Conservation (phyloP, 2,797 vertebrate genomes). For the Phataginus tetradactyla region DNA sequence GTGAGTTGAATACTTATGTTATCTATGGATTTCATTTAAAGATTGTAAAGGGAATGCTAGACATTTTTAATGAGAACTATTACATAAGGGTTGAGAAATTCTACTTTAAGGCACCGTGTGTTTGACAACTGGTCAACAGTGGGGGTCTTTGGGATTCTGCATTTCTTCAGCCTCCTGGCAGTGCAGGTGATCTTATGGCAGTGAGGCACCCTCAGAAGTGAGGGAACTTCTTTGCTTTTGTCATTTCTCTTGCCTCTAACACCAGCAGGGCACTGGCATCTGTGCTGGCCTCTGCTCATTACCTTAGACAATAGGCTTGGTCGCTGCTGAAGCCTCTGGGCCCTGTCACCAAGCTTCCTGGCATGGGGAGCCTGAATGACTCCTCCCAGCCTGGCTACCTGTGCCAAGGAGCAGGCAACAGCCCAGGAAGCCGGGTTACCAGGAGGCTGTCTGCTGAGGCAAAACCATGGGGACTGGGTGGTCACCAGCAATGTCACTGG, state of each 20-base stretch:
- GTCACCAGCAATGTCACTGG: accelerated
- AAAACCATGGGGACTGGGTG: background rate
- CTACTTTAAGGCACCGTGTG: background rate
- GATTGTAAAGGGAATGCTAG: background rate
- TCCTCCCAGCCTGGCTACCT: background rate
- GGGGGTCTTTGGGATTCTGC: background rate
- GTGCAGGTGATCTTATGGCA: background rate
- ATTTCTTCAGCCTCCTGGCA: background rate
- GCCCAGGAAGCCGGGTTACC: background rate
- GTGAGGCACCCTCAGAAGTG: background rate
- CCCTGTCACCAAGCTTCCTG: background rate
- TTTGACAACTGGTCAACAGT: background rate
- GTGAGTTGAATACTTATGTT: background rate
- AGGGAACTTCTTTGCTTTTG: background rate
- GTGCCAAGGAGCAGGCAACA: background rate
- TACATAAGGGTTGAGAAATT: background rate
- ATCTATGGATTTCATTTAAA: background rate
- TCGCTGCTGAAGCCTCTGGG: background rate
- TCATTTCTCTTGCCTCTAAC: background rate
- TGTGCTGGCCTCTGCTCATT: background rate
- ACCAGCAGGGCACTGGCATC: background rate
- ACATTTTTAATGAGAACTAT: background rate
- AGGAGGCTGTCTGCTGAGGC: background rate
- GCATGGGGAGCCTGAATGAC: background rate
- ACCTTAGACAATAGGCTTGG: background rate